These are phyloP conservation scores for Eulemur rubriventer DNA, from an alignment of 2,797 vertebrate genomes.

Conservation along the genomic window DNA sequence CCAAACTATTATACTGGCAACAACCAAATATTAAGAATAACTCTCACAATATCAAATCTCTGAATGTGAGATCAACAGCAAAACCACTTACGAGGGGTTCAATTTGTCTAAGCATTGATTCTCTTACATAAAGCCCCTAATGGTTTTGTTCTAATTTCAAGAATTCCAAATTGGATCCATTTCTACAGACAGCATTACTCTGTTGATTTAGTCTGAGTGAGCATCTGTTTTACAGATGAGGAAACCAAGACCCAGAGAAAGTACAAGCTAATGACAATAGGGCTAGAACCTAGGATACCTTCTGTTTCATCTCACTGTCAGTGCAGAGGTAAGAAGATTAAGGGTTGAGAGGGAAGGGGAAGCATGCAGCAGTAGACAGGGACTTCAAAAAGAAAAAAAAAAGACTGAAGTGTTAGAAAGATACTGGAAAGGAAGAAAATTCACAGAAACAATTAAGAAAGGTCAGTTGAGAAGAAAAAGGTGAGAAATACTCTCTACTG, in stretches of 20 bases:
- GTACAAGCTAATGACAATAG: not conserved
- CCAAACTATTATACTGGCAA: not conserved
- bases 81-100: not conserved
- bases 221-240: not conserved
- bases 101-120: not conserved
- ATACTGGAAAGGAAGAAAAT: slow-evolving; percentile 6
- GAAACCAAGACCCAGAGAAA: not conserved
- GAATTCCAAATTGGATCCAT: slow-evolving; percentile 9
- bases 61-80: not conserved
- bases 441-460: slow-evolving; percentile 7
- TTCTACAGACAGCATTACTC: slow-evolving; percentile 14
- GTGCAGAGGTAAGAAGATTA: not conserved
- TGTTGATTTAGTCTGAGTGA: slow-evolving; percentile 5
- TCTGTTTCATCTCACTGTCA: not conserved
- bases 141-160: slow-evolving; percentile 41
- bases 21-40: slow-evolving; percentile 35
- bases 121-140: not conserved
- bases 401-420: not conserved
- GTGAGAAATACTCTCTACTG: not conserved
- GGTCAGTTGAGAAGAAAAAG: not conserved
- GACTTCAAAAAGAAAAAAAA: not conserved
- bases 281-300: not conserved
- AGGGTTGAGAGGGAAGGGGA: not conserved
- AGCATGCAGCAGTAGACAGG: not conserved
- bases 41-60: not conserved